phyloP scores from a whole-genome alignment of 37 sponge, comb jelly and placozoan species.

The Aplysina aerophoba region DNA sequence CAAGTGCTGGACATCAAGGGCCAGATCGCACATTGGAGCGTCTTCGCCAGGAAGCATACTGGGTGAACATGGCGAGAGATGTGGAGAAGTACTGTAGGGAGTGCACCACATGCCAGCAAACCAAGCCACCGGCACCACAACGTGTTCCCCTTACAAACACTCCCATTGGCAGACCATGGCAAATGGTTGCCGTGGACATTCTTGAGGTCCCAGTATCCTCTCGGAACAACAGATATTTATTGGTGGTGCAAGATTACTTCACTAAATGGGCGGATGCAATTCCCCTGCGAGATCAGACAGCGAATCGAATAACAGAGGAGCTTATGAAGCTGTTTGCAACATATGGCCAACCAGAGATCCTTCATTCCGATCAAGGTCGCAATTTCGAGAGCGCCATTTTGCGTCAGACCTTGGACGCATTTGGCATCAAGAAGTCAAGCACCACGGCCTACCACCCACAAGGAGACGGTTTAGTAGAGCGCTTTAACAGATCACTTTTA shows the following conservation, averaged over 20 bases:
- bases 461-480: slow-evolving; percentile 31
- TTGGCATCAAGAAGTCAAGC: slow-evolving; percentile 33
- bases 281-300: too few species aligned
- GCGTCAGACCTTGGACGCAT: too few species aligned
- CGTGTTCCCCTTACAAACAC: too few species aligned
- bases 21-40: not conserved
- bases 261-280: slow-evolving; percentile 49
- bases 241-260: slow-evolving; percentile 41
- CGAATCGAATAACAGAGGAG: too few species aligned
- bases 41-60: not conserved
- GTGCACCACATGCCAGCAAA: too few species aligned
- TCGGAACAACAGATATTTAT: not conserved
- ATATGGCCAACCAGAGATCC: slow-evolving; percentile 16
- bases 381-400: not conserved
- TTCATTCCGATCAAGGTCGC: slow-evolving; percentile 29
- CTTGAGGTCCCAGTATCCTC: not conserved
- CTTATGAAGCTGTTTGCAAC: not conserved
- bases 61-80: too few species aligned
- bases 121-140: too few species aligned
- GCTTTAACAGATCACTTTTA: too few species aligned
- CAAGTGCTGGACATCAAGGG: too few species aligned
- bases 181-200: slow-evolving; percentile 33
- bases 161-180: slow-evolving; percentile 17
- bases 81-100: too few species aligned
- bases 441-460: slow-evolving; percentile 39